Conservation (phyloP, 1,140 invertebrate species). For the Psilanteris sp. region DNA sequence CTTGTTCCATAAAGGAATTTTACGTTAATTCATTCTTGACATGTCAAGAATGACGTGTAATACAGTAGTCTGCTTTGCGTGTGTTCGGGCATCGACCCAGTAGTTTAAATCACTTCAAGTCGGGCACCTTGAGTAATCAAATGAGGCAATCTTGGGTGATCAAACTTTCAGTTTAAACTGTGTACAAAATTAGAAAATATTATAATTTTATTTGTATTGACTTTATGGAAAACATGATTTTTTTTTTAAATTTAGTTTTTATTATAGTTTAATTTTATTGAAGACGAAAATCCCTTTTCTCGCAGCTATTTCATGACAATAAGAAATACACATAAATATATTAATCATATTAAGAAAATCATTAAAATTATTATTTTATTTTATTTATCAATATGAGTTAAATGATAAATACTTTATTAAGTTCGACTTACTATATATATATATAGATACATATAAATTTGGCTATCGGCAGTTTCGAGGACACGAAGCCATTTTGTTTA, state of each 20-base stretch:
- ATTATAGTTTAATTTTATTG: conserved; percentile 1
- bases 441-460: too few species aligned
- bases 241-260: not conserved
- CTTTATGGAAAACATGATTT: too few species aligned
- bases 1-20: conserved; percentile 17
- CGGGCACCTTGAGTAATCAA: conserved; percentile 61
- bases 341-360: too few species aligned
- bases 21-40: conserved; percentile 61
- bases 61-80: conserved; percentile 55
- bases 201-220: too few species aligned
- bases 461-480: too few species aligned
- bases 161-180: conserved; percentile 31
- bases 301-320: conserved; percentile 20
- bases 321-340: too few species aligned
- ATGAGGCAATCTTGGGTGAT: conserved; percentile 54
- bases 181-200: conserved; percentile 14
- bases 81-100: conserved; percentile 57
- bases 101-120: conserved; percentile 60
- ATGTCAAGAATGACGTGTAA: too few species aligned
- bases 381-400: too few species aligned
- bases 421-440: too few species aligned
- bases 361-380: too few species aligned
- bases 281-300: conserved; percentile 41
- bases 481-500: too few species aligned
- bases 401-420: too few species aligned